Percentiles rank a stretch among this genome's conserved stretches.
phyloP scores from a whole-genome alignment of 64 coral and sea anemone species.

The Actinia equina region DNA sequence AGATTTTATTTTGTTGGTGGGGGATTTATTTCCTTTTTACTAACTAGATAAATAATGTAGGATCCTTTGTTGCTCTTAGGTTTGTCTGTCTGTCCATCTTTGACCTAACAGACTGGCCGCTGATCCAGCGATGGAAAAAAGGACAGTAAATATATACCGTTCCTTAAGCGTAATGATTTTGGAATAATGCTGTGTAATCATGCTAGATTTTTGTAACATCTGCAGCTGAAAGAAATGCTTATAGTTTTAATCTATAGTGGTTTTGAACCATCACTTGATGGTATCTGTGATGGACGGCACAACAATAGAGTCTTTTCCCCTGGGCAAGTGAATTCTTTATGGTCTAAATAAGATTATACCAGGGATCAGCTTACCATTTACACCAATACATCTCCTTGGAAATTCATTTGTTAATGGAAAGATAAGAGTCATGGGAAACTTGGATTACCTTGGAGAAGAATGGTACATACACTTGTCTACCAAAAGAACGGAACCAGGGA shows the following conservation, averaged over 20 bases:
- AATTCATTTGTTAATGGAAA: too few relatives aligned
- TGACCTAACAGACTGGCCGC: background rate
- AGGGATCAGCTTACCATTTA: too few relatives aligned
- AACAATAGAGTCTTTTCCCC: too few relatives aligned
- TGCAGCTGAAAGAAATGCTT: background rate
- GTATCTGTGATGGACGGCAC: too few relatives aligned
- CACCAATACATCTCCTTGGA: too few relatives aligned
- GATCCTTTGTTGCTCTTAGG: constrained; percentile 2
- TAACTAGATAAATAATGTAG: background rate
- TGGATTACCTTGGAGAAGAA: too few relatives aligned
- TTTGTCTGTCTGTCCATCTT: background rate
- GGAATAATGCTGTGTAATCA: background rate
- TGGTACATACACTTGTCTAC: too few relatives aligned
- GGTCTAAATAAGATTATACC: too few relatives aligned
- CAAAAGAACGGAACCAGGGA: too few relatives aligned
- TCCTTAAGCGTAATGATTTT: background rate
- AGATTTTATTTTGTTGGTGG: background rate
- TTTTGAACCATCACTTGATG: too few relatives aligned
- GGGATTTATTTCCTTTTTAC: background rate
- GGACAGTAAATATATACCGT: background rate
- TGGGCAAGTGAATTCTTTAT: too few relatives aligned
- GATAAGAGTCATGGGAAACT: too few relatives aligned
- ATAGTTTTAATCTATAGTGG: background rate
- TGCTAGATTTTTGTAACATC: background rate
- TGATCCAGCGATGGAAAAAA: background rate